Evolutionary conservation across 2,113 vertebrate genomes (phyloP), one percentile per base, ranked within the genome.

Genomic region (Hoplias malabaricus): DNA sequence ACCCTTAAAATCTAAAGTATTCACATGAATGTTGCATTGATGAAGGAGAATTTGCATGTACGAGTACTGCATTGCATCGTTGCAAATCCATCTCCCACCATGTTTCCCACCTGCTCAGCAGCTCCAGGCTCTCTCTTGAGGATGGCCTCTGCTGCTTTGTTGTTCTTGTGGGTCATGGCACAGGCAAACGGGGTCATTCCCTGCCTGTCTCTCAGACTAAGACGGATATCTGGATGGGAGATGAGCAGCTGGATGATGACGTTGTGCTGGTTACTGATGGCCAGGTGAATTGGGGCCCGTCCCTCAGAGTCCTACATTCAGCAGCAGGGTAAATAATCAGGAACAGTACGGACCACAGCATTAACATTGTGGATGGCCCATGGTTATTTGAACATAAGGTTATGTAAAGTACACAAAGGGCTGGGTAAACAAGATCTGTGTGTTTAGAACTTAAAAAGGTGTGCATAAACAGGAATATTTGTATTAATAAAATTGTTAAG

Each of bases 131-230:
- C 98, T 79, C 98, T 93, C 83, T 98, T 98, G 4, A 99, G 87
- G 83, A 99, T 98, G 5, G 96, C 94, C 82, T 99, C 97, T 0
- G 98, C 98, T 0, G 98, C 97, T 84, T 97, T 99, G 78, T 99
- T 99, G 82, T 98, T 99, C 90, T 98, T 99, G 63, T 95, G 94
- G 0, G 96, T 98, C 98, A 99, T 99, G 53, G 97, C 98, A 14
- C 98, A 99, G 63, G 97, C 96, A 12, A 99, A 98, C 0, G 98
- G 98, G 4, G 97, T 99, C 92, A 96, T 94, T 78, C 97, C 96
- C 86, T 97, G 98, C 43, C 98, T 92, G 87, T 99, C 98, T 13
- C 98, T 94, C 5, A 95, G 85, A 13, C 91, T 96, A 16, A 99
- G 87, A 63, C 95, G 95, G 84, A 99, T 98, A 33, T 96, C 94